Evolutionary conservation across 1,140 invertebrate genomes (phyloP).

Genomic region (Trialeurodes vaporariorum): DNA sequence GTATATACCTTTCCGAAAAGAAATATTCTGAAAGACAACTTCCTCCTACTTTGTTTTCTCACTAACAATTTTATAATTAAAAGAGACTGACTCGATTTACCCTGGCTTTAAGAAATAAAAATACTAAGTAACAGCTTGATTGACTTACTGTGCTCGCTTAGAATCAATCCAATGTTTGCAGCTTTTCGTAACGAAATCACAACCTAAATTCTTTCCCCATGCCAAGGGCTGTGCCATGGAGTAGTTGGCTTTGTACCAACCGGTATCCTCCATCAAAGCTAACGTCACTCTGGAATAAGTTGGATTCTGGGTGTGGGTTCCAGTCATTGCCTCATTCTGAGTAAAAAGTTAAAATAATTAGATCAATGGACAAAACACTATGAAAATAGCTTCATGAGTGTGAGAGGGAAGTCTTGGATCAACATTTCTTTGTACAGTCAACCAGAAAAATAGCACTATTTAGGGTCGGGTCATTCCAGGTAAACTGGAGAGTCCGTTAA

Average conservation of each 20-base stretch:
- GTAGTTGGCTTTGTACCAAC: constrained; percentile 88
- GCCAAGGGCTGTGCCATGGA: constrained; percentile 71
- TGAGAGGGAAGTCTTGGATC: too few species aligned
- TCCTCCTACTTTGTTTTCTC: too few species aligned
- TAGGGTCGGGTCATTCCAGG: too few species aligned
- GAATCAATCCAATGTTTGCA: constrained; percentile 93
- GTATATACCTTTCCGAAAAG: too few species aligned
- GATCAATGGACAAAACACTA: too few species aligned
- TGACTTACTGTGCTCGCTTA: constrained; percentile 36
- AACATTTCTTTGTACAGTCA: too few species aligned
- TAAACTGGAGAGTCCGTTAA: too few species aligned
- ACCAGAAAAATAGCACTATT: too few species aligned
- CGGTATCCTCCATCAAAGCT: constrained; percentile 96
- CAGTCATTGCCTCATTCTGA: constrained; percentile 99
- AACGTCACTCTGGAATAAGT: constrained; percentile 93
- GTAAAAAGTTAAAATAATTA: constrained; percentile 25
- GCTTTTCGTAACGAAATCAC: constrained; percentile 84
- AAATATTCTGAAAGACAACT: too few species aligned
- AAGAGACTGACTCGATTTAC: neutral
- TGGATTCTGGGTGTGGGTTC: constrained; percentile 96
- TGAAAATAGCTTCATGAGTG: too few species aligned
- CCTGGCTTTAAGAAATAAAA: too few species aligned
- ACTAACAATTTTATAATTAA: constrained; percentile 5
- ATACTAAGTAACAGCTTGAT: neutral
- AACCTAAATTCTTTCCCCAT: constrained; percentile 86